Percentiles rank a stretch among this genome's conserved stretches.
Evolutionary conservation across 2,888 invertebrate species (phyloP).

Genomic region (Octonoba sinensis): DNA sequence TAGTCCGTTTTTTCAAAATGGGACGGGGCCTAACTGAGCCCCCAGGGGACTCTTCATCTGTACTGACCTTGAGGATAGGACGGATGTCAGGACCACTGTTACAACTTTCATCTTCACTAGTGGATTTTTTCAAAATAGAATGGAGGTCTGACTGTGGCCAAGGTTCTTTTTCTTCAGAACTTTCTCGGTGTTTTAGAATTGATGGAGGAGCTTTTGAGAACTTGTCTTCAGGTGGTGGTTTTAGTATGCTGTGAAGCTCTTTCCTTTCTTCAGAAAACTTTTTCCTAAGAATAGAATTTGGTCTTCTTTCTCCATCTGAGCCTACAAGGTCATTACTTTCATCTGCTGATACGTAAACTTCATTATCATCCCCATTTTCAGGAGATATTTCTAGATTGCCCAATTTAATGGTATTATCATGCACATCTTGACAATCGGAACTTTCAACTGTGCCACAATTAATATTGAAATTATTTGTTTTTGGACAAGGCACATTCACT

Average conservation of each 20-base stretch:
- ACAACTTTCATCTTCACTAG: conserved; percentile 73
- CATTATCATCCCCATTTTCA: conserved; percentile 15
- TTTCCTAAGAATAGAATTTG: conserved; percentile 45
- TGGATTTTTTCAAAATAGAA: conserved; percentile 81
- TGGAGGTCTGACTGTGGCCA: conserved; percentile 79
- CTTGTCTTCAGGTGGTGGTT: conserved; percentile 70
- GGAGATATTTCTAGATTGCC: conserved; percentile 25
- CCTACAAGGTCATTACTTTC: conserved; percentile 32
- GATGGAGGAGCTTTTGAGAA: conserved; percentile 68
- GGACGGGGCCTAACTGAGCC: conserved; percentile 73
- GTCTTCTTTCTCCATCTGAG: conserved; percentile 36
- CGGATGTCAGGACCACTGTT: conserved; percentile 75
- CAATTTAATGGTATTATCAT: conserved; percentile 10
- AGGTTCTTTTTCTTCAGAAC: conserved; percentile 87
- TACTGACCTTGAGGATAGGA: conserved; percentile 62
- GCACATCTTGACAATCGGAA: conserved; percentile 3
- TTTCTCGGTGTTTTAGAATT: conserved; percentile 78
- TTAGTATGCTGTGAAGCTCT: conserved; percentile 55
- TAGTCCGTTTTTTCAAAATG: conserved; percentile 86
- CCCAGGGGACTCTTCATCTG: conserved; percentile 54
- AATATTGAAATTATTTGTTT: no score
- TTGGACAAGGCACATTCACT: no score
- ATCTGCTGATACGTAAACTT: conserved; percentile 35
- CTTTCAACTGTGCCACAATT: no score
- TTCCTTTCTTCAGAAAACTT: conserved; percentile 40